Evolutionary conservation across 1,140 invertebrate genomes (phyloP), one percentile per base, ranked within the genome.

Genomic region (Zophobas morio): DNA sequence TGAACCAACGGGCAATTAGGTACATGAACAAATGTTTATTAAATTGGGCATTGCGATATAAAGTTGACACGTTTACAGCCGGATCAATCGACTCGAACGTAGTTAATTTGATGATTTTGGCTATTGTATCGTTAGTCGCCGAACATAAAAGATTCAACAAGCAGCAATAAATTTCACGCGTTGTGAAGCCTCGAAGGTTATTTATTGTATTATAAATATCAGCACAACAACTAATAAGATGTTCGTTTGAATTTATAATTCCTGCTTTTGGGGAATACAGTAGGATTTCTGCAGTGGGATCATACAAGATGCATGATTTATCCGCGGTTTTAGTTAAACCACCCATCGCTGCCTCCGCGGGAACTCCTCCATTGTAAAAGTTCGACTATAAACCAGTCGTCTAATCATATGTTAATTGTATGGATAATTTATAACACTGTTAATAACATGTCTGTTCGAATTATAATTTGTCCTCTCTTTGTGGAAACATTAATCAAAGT

Each of bases 401-500:
- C 34, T 66, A 66, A 66, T 66, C 37, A 66, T 66, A 66, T 66
- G 60, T 40, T 66, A 42, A 66, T 66, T 32, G 42, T 42, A 66
- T 66, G 60, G 37, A 66, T 66, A 46, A 66, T 66, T 66, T 66
- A 66, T 66, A 66, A 42, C 39, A 66, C 35, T 66, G 60, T 66
- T 66, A 66, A 66, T 66, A 42, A 32, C 60, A 66, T 66, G 60
- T 42, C 60, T 42, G 60, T 42, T 66, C 60, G 60, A 66, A 66
- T 66, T 66, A 66, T 66, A 66, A 66, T 66, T 66, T 66, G 60
- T 66, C 39, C 39, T 66, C 2, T 66, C 32, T 1, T 42, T 66
- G 60, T 40, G 42, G 20, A 66, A 66, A 66, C 60, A 42, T 66
- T 40, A 40, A 63, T 63, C 57, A 63, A 20, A 42, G 4, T 6